Conservation (phyloP, 2,888 invertebrate species). For the Sepioteuthis lessoniana region DNA sequence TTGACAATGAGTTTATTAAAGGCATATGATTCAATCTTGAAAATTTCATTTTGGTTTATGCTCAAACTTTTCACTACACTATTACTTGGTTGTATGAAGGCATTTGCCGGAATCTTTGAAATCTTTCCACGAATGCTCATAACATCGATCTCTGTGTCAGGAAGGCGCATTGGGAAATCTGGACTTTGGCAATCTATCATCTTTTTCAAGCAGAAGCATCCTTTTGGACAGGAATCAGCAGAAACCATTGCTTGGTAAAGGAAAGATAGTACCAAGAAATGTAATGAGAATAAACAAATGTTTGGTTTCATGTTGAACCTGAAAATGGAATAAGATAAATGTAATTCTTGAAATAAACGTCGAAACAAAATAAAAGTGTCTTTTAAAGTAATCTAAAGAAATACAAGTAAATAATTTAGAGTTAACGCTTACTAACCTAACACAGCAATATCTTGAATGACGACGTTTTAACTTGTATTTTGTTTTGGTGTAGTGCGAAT, state of each 20-base stretch:
- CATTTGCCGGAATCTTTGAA: background rate
- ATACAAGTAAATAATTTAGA: too few relatives aligned
- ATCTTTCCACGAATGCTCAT: background rate
- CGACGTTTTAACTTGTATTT: too few relatives aligned
- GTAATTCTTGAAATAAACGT: too few relatives aligned
- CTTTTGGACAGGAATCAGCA: background rate
- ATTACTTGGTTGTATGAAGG: background rate
- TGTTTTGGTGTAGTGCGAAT: too few relatives aligned
- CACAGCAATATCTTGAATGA: too few relatives aligned
- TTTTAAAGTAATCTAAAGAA: too few relatives aligned
- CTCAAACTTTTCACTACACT: background rate
- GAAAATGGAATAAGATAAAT: background rate
- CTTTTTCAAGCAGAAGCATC: background rate
- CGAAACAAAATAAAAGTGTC: too few relatives aligned
- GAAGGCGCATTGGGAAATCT: background rate
- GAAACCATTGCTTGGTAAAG: background rate
- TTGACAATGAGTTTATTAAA: background rate
- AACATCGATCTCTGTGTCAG: background rate
- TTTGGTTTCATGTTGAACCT: background rate
- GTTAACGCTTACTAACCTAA: too few relatives aligned
- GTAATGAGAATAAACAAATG: background rate
- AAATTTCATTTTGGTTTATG: background rate
- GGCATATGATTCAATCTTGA: background rate
- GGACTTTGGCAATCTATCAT: background rate
- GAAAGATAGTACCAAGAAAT: background rate